phyloP scores from a whole-genome alignment of 1,140 invertebrate genomes.

The Tribolium madens region DNA sequence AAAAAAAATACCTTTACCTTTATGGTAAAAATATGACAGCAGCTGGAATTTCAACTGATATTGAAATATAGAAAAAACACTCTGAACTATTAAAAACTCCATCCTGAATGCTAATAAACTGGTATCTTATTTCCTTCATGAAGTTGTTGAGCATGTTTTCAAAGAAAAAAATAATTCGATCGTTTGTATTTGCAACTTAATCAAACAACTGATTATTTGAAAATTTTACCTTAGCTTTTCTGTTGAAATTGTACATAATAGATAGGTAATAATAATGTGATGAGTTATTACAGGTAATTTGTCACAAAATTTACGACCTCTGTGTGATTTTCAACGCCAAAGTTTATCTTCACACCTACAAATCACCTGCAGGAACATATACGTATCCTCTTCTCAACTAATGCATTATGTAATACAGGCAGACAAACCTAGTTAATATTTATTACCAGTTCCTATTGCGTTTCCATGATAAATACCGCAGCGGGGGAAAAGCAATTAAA shows the following conservation, averaged over 20 bases:
- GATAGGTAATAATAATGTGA: not conserved
- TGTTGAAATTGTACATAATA: no score
- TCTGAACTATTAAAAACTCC: no score
- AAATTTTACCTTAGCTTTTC: no score
- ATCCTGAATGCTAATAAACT: no score
- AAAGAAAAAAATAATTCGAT: no score
- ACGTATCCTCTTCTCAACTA: conserved; percentile 43
- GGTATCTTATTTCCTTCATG: no score
- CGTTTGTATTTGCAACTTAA: no score
- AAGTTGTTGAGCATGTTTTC: no score
- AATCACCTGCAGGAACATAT: conserved; percentile 39
- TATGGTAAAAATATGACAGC: not conserved
- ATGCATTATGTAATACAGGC: conserved; percentile 49
- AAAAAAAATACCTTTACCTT: conserved; percentile 27
- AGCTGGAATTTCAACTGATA: no score
- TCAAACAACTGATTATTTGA: no score
- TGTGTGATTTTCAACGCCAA: conserved; percentile 28
- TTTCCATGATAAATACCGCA: conserved; percentile 46
- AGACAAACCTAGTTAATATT: conserved; percentile 46
- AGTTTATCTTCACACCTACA: conserved; percentile 44
- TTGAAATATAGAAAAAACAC: no score
- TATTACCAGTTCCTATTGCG: conserved; percentile 47
- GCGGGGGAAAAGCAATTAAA: conserved; percentile 47
- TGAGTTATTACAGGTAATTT: conserved; percentile 28
- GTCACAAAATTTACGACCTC: conserved; percentile 25